These are phyloP conservation scores for Loxodonta africana DNA, from an alignment of 2,113 vertebrate genomes.

Conservation along the genomic window DNA sequence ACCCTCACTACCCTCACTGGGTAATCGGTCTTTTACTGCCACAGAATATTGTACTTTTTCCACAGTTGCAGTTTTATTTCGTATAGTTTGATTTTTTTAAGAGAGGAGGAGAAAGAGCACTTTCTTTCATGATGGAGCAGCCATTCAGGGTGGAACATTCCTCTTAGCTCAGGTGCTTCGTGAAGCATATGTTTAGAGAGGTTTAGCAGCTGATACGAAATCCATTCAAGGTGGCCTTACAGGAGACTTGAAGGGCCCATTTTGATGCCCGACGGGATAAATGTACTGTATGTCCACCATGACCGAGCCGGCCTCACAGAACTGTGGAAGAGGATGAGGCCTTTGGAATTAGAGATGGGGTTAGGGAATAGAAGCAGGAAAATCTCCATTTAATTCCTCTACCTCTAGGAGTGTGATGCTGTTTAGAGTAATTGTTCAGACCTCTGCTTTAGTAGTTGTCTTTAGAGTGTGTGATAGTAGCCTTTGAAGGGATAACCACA, in stretches of 20 bases:
- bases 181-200: neutral
- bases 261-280: neutral
- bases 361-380: neutral
- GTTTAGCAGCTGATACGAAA: neutral
- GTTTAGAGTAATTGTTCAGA: neutral
- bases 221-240: neutral
- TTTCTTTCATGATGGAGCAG: neutral
- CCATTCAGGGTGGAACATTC: neutral
- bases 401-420: fast-evolving
- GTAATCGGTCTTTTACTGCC: neutral
- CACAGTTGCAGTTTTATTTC: neutral
- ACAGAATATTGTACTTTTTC: neutral
- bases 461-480: neutral
- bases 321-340: neutral
- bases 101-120: neutral
- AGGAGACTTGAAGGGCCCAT: neutral
- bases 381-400: neutral
- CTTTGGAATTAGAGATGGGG: neutral
- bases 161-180: neutral
- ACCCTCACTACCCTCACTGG: no score
- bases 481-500: neutral
- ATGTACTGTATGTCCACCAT: neutral
- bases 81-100: neutral
- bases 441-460: neutral
- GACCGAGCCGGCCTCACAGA: neutral